A percentile compares a stretch with the other conserved stretches of the same genome.
Conservation (phyloP, 2,888 invertebrate genomes). For the Stenolophus ochropezus region DNA sequence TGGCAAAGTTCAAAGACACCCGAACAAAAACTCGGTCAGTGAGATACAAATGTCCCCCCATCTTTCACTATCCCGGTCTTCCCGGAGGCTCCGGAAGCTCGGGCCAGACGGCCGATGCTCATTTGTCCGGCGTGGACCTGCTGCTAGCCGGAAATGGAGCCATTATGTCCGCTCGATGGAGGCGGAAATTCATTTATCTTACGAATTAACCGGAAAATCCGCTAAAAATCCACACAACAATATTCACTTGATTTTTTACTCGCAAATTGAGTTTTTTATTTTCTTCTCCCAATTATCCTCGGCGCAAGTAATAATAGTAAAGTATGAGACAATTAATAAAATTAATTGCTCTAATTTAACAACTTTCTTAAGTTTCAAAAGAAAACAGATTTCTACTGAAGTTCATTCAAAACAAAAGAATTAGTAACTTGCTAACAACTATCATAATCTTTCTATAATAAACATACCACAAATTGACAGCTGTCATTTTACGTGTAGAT, state of each 20-base stretch:
- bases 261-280: not conserved
- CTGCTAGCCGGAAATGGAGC: constrained; percentile 40
- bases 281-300: not conserved
- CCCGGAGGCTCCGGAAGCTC: not conserved
- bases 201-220: constrained; percentile 52
- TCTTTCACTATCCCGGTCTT: not conserved
- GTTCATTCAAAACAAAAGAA: not conserved
- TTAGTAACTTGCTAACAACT: no score
- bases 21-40: not conserved
- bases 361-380: not conserved
- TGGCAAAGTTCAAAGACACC: not conserved
- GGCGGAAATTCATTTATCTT: constrained; percentile 52
- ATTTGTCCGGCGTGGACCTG: constrained; percentile 30
- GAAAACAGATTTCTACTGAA: not conserved
- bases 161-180: constrained; percentile 54
- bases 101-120: constrained; percentile 15
- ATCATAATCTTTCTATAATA: no score
- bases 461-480: no score
- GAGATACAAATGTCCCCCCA: not conserved
- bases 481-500: no score
- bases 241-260: not conserved
- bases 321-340: not conserved
- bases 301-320: not conserved
- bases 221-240: constrained; percentile 11
- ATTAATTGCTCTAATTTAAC: not conserved